Base-by-base conservation (phyloP, 2,113 vertebrate species). In the Oreochromis niloticus region DNA sequence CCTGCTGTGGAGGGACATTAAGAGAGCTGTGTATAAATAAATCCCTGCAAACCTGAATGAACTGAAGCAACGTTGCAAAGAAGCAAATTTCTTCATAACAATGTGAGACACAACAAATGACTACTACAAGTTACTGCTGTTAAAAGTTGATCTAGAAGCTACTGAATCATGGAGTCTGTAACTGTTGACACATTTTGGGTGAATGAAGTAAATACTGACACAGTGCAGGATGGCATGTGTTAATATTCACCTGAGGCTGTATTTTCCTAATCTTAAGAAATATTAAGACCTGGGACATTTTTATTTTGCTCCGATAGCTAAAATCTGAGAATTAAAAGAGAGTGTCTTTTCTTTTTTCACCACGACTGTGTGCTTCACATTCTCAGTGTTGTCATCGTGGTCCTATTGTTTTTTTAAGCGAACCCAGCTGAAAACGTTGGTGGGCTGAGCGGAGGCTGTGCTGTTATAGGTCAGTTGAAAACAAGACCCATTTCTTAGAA, bases 401-500 rank as follows among this genome's bases (percentile, higher is more conserved):
- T n/a, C 17, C 2, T 82, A 63, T 87, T 46, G 41, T 82, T 87
- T 46, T 75, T 88, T 81, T 86, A 91, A 85, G 82, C 71, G 27
- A 17, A 54, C 66, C 56, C 9, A 85, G 41, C 54, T 52, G 56
- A 55, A 79, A 91, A 89, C 13, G 14, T 87, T 61, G 56, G 43
- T 5, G 9, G 17, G 32, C 8, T 46, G 19, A 2, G 14, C 8
- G 9, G 68, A 73, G 68, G 9, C 50, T 22, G 34, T 22, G 48
- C 36, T 78, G 66, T 13, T 88, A 14, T 22, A 71, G 34, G 8
- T 75, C 48, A 6, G 3, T 7, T 56, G 80, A 91, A 90, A 83
- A 52, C 9, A 4, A 34, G 19, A 50, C 9, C 8, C 1, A 14
- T 81, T 94, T 93, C 94, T 54, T 79, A 61, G 92, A 93, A 94